Evolutionary conservation across 1,140 invertebrate species (phyloP), one percentile per base, ranked within the genome.

Genomic region (Drosophila baimaii): DNA sequence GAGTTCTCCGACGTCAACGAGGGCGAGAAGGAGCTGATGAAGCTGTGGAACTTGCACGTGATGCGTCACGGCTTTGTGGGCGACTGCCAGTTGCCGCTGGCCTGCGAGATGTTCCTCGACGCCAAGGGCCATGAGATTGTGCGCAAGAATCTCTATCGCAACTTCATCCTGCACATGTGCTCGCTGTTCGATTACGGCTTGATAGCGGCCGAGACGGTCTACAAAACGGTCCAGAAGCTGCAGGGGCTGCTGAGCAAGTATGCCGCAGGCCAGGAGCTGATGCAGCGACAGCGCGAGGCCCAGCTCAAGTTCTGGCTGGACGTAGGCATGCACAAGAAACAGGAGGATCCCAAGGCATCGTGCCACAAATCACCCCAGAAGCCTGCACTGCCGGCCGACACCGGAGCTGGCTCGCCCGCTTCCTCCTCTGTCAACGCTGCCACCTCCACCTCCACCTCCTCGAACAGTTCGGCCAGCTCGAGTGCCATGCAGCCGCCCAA

Each of bases 1-100:
- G 98, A 99, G 86, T 99, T 99, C 90, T 98, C 98, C 1, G 98
- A 99, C 93, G 98, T 99, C 1, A 99, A 99, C 92, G 98, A 99
- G 92, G 98, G 98, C 2, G 98, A 99, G 92, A 99, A 99, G 92
- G 98, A 99, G 90, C 92, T 99, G 13, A 99, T 99, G 98, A 99
- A 99, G 92, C 96, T 99, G 95, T 99, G 98, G 98, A 99, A 99
- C 93, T 92, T 99, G 5, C 98, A 99, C 93, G 96, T 99, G 5
- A 99, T 99, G 97, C 90, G 91, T 17, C 82, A 92, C 74, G 91
- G 91, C 9, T 92, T 91, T 41, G 98, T 99, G 0, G 98, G 98
- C 4, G 98, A 99, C 92, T 98, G 97, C 90, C 98, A 99, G 92
- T 96, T 99, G 74, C 96, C 97, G 0, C 90, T 96, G 31, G 98